Percentiles rank a stretch among this genome's conserved stretches.
These are phyloP conservation scores for Aurelia aurita DNA, from an alignment of 30 jellyfish, hydroid and myxozoan species.

Conservation along the genomic window DNA sequence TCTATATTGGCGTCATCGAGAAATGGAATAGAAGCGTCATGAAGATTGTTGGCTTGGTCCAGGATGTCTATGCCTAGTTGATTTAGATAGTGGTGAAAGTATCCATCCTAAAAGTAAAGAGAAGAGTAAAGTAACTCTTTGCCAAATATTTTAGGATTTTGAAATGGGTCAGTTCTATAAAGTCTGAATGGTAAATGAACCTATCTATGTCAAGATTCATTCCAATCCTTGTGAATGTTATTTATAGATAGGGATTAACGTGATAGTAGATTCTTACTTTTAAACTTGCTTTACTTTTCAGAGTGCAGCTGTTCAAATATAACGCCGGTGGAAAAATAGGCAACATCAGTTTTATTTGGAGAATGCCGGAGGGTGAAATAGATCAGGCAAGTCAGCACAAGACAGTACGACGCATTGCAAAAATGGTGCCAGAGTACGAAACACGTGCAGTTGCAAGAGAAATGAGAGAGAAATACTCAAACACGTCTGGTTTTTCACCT, in stretches of 20 bases:
- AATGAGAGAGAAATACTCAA: slow-evolving; percentile 18
- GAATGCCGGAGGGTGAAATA: not conserved
- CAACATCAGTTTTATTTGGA: not conserved
- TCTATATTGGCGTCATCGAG: no score
- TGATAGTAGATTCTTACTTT: no score
- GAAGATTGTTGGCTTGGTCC: no score
- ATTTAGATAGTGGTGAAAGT: no score
- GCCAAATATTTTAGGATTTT: not conserved
- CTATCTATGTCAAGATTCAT: no score
- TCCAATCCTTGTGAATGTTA: no score
- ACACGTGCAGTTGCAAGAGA: not conserved
- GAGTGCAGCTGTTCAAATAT: slow-evolving; percentile 22
- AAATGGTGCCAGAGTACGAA: slow-evolving; percentile 13
- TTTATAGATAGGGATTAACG: no score
- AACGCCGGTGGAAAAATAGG: slow-evolving; percentile 10
- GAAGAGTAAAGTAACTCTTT: no score
- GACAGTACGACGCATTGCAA: not conserved
- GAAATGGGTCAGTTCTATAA: not conserved
- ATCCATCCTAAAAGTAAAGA: no score
- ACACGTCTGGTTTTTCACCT: slow-evolving; percentile 2
- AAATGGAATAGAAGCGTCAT: no score
- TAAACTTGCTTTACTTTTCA: not conserved
- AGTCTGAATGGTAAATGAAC: no score
- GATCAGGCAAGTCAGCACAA: slow-evolving; percentile 10
- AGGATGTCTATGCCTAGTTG: no score